Evolutionary conservation across 2,888 invertebrate species (phyloP).

Genomic region (Bedellia somnulentella): DNA sequence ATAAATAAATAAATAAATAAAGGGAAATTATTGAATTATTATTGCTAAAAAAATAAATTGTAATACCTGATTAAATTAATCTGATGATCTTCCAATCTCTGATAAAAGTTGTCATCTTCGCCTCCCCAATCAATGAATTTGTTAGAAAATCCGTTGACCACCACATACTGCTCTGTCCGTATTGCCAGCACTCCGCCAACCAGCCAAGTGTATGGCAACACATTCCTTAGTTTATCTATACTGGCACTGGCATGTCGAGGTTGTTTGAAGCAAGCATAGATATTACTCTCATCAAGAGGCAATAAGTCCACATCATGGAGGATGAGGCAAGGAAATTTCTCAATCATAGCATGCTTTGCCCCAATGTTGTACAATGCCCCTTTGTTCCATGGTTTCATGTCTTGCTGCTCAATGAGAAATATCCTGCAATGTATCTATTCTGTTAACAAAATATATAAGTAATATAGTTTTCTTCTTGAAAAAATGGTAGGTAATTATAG

Average conservation of each 20-base stretch:
- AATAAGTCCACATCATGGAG: slow-evolving; percentile 91
- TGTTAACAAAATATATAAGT: too few relatives aligned
- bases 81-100: slow-evolving; percentile 20
- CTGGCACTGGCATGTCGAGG: slow-evolving; percentile 90
- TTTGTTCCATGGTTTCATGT: slow-evolving; percentile 79
- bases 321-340: slow-evolving; percentile 78
- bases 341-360: slow-evolving; percentile 71
- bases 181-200: slow-evolving; percentile 45
- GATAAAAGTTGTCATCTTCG: slow-evolving; percentile 44
- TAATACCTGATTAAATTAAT: slow-evolving; percentile 30
- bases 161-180: slow-evolving; percentile 24
- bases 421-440: slow-evolving; percentile 62
- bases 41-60: too few relatives aligned
- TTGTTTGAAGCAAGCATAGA: slow-evolving; percentile 76
- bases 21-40: too few relatives aligned
- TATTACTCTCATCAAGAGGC: slow-evolving; percentile 76
- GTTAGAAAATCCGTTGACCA: slow-evolving; percentile 41
- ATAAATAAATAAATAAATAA: too few relatives aligned
- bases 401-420: slow-evolving; percentile 81
- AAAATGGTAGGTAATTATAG: too few relatives aligned
- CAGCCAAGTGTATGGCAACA: slow-evolving; percentile 21
- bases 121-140: slow-evolving; percentile 45
- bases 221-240: slow-evolving; percentile 70
- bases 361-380: slow-evolving; percentile 88
- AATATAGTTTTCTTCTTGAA: too few relatives aligned